phyloP scores from a whole-genome alignment of 1,140 invertebrate genomes.

The Temnothorax longispinosus region DNA sequence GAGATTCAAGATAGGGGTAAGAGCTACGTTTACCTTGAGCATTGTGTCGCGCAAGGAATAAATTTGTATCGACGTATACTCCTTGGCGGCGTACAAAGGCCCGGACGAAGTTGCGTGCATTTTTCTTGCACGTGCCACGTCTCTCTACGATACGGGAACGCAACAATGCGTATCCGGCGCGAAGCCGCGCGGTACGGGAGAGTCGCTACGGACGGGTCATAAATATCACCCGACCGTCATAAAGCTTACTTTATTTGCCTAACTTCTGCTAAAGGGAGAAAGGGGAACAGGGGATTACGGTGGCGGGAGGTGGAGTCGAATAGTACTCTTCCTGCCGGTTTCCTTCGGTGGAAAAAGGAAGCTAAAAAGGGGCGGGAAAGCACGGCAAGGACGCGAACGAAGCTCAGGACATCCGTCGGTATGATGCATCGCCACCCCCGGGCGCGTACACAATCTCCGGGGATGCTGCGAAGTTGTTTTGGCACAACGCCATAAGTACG shows the following conservation, averaged over 20 bases:
- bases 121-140: conserved; percentile 39
- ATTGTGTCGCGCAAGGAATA: background rate
- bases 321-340: conserved; percentile 59
- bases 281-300: conserved; percentile 13
- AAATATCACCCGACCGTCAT: conserved; percentile 51
- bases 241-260: conserved; percentile 66
- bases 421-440: conserved; percentile 46
- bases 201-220: conserved; percentile 15
- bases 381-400: conserved; percentile 33
- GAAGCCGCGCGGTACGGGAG: background rate
- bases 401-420: conserved; percentile 57
- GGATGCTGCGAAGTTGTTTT: conserved; percentile 35
- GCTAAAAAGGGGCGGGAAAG: conserved; percentile 23
- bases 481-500: conserved; percentile 32
- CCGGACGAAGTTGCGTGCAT: conserved; percentile 6
- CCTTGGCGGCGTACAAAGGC: conserved; percentile 1
- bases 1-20: background rate
- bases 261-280: conserved; percentile 62
- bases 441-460: conserved; percentile 50
- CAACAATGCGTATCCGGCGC: conserved; percentile 54
- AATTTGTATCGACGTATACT: conserved; percentile 32
- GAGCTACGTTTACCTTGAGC: background rate
- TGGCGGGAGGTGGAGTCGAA: conserved; percentile 31
- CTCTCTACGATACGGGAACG: background rate
- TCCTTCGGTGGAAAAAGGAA: conserved; percentile 39